phyloP scores from a whole-genome alignment of 2,797 vertebrate genomes.

The Silurus aristotelis region DNA sequence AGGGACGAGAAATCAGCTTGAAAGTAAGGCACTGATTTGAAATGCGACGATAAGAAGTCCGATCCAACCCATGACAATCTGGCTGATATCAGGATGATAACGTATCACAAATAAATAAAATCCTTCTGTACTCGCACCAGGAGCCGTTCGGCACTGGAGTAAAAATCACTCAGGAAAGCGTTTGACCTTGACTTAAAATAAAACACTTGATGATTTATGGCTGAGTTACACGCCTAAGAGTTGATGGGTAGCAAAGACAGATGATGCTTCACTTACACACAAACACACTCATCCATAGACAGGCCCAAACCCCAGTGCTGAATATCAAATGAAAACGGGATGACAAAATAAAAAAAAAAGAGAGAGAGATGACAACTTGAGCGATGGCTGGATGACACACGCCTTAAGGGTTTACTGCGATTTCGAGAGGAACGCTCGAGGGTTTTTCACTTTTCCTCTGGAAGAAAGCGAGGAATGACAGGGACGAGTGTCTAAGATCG shows the following conservation, averaged over 20 bases:
- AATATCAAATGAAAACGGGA: constrained; percentile 23
- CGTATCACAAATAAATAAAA: background rate
- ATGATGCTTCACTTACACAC: constrained; percentile 45
- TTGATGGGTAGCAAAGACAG: constrained; percentile 60
- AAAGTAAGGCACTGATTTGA: background rate
- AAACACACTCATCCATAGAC: constrained; percentile 13
- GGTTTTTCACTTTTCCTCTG: constrained; percentile 4
- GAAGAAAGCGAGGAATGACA: constrained; percentile 22
- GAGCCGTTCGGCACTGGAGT: background rate
- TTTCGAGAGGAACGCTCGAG: constrained; percentile 28
- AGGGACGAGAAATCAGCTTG: too few relatives aligned
- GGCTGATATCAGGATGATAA: background rate
- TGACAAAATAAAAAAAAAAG: background rate
- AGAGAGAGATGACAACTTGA: constrained; percentile 5
- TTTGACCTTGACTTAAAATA: constrained; percentile 44
- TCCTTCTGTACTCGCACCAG: background rate
- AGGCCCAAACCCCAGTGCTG: constrained; percentile 20
- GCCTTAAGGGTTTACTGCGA: constrained; percentile 11
- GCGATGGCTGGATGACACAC: constrained; percentile 12
- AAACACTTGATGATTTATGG: constrained; percentile 42
- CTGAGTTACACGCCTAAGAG: constrained; percentile 26
- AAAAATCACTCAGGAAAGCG: background rate
- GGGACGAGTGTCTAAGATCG: constrained; percentile 25
- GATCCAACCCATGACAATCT: background rate
- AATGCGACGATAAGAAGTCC: background rate